A percentile compares a stretch with the other conserved stretches of the same genome.
phyloP scores from a whole-genome alignment of 2,113 vertebrate species.

The Chaetodon auriga region DNA sequence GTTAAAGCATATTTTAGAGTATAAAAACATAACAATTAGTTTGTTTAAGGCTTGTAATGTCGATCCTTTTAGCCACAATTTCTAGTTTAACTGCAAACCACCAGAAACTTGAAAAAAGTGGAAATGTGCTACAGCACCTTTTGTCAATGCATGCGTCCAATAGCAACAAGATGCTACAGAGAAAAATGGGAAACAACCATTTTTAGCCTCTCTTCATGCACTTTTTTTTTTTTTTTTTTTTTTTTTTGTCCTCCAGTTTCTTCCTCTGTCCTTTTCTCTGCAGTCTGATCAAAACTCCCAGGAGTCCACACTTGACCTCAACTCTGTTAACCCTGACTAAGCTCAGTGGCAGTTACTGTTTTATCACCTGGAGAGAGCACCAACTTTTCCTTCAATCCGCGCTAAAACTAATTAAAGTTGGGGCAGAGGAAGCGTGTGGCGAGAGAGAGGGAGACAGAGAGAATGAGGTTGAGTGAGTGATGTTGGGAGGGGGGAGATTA shows the following conservation, averaged over 20 bases:
- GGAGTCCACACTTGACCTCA: constrained; percentile 67
- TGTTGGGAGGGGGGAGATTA: constrained; percentile 73
- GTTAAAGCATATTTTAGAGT: constrained; percentile 17
- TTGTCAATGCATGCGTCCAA: neutral
- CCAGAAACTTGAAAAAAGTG: neutral
- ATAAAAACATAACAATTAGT: neutral
- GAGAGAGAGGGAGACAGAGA: constrained; percentile 48
- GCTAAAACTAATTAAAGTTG: constrained; percentile 83
- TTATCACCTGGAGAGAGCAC: constrained; percentile 77
- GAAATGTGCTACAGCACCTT: neutral
- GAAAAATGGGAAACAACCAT: constrained; percentile 3
- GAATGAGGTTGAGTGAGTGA: constrained; percentile 67
- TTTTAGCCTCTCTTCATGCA: constrained; percentile 4
- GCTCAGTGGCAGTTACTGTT: constrained; percentile 75
- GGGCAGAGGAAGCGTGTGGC: constrained; percentile 56
- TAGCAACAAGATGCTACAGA: constrained; percentile 4
- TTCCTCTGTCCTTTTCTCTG: constrained; percentile 28
- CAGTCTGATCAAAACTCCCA: constrained; percentile 60
- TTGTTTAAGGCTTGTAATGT: neutral
- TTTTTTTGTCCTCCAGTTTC: constrained; percentile 22
- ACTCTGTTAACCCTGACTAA: constrained; percentile 74
- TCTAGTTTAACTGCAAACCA: neutral
- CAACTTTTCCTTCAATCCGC: constrained; percentile 70
- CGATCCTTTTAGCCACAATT: neutral
- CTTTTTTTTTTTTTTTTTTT: neutral